Base-by-base conservation (phyloP, 2,888 invertebrate species). In the Caenorhabditis wallacei region DNA sequence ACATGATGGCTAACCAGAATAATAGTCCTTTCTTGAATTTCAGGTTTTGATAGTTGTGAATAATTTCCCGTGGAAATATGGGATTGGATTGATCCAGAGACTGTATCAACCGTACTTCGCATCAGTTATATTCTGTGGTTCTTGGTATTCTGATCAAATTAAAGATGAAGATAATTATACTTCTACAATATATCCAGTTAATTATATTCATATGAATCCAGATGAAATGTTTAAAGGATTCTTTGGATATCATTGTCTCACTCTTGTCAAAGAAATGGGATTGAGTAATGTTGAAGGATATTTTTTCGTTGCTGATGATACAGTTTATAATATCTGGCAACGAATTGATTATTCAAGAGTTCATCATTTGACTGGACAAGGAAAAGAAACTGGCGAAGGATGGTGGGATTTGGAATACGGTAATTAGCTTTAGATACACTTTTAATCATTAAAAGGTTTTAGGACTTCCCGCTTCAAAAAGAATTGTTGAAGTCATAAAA, bases 71-170 rank as follows among this genome's bases (percentile, higher is more conserved):
- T 78, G 75, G 80, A 70, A 51, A 24, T 64, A 46, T 8, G 57
- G 35, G 20, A 66, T 71, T 5, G 80, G 80, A 20, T 13, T 76
- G 2, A 37, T 80, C 8, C 80, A 80, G 46, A 63, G 76, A 37
- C 20, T 84, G 10, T 84, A 84, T 56, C 24, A 80, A 61, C 75
- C 75, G 13, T 84, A 80, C 18, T 84, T 84, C 26, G 84, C 75
- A 7, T 54, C 56, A 8, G 69, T 72, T 11, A 43, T 84, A 30
- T 84, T 75, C 53, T 84, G 84, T 57, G 84, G 84, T 5, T 51
- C 80, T 1, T 84, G 54, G 51, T 56, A 80, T 43, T 30, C 54
- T 8, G 22, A 68, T 0, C 13, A 66, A 8, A 53, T 80, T 8
- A 10, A 4, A 20, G 53, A 35, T 22, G 43, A 20, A 0, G 75